Evolutionary conservation across 2,888 invertebrate species (phyloP).

Genomic region (Drosophila barbarae): DNA sequence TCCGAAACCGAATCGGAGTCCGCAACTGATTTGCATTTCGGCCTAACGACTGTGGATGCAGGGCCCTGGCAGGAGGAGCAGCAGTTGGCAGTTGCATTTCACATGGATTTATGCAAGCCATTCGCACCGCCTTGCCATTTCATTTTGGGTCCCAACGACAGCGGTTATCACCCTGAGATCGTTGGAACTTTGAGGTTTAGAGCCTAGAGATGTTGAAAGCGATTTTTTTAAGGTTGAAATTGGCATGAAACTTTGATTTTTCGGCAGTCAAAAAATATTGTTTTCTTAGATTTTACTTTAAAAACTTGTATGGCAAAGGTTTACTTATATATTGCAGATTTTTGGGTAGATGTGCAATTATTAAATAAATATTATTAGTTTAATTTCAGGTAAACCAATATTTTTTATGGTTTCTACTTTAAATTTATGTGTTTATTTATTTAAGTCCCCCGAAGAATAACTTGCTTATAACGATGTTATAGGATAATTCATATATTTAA

Average conservation of each 20-base stretch:
- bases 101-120: slow-evolving; percentile 73
- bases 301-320: neutral
- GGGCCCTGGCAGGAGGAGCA: slow-evolving; percentile 13
- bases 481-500: too few species aligned
- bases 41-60: slow-evolving; percentile 55
- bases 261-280: neutral
- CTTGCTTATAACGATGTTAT: too few species aligned
- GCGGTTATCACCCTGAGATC: slow-evolving; percentile 56
- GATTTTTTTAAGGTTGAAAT: neutral
- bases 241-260: neutral
- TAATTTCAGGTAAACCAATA: too few species aligned
- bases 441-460: too few species aligned
- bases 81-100: slow-evolving; percentile 58
- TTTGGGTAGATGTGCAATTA: neutral
- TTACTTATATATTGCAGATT: too few species aligned
- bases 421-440: too few species aligned
- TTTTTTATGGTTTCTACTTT: neutral
- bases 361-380: too few species aligned
- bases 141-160: slow-evolving; percentile 42
- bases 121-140: slow-evolving; percentile 69
- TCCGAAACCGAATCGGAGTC: slow-evolving; percentile 19
- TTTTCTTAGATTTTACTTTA: neutral
- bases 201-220: neutral
- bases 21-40: slow-evolving; percentile 71
- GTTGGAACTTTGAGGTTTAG: slow-evolving; percentile 21